Evolutionary conservation across 2,797 vertebrate species (phyloP), one percentile per base, ranked within the genome.

Genomic region (Tauraco hartlaubi): DNA sequence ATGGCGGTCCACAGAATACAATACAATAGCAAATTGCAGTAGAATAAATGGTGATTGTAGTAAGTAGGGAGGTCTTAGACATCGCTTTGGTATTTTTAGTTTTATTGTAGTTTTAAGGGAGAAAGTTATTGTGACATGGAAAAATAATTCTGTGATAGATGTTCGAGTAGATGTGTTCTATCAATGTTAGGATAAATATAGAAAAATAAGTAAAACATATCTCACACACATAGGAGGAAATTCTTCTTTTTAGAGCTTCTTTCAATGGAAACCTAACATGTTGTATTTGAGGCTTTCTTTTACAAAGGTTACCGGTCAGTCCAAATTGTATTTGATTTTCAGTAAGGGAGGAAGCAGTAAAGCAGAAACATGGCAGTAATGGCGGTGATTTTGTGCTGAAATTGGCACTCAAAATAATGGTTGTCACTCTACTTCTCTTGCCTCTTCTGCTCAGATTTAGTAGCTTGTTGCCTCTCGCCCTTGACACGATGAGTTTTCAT

Each of bases 381-480:
- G 9, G 3, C 77, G 20, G 11, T 72, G 63, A 23, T 41, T 76
- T 68, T 82, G 13, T 85, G 52, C 52, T 76, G n/a, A 73, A 76
- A 31, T 31, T 58, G 37, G 31, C 35, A 48, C 25, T 66, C 14
- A 64, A 68, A 79, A 20, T 74, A 3, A 35, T 71, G 20, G 16
- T 46, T 91, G 13, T 59, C 62, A 16, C 15, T 62, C 33, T 33
- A 22, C 6, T 76, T 73, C 23, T 78, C n/a, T 87, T 83, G 18
- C 23, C 33, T 74, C 28, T 82, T 96, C 78, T 64, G 93, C 23
- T 94, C 17, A 37, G 35, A 54, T 87, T 62, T 95, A 92, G 68
- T 81, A 93, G 26, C 81, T 90, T 96, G 54, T 93, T 98, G 85
- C 92, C 81, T 93, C 63, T 96, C 89, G 74, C 28, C 28, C 73